phyloP scores from a whole-genome alignment of 2,888 invertebrate species.

The Polydrusus pterygomalis region DNA sequence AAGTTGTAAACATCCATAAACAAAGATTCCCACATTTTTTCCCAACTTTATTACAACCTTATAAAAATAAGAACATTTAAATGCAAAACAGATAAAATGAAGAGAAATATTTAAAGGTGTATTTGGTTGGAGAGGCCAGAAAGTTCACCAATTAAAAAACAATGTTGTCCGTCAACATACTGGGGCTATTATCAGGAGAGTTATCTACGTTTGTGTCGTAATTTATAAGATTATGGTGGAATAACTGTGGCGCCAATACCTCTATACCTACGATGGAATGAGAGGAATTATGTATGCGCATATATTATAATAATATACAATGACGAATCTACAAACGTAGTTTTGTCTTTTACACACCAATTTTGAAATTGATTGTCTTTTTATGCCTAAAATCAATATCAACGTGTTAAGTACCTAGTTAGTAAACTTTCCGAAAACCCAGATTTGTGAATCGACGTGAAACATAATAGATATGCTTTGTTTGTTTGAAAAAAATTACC shows the following conservation, averaged over 20 bases:
- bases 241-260: slow-evolving; percentile 16
- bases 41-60: neutral
- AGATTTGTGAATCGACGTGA: too few species aligned
- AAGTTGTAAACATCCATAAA: slow-evolving; percentile 1
- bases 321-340: too few species aligned
- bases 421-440: too few species aligned
- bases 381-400: too few species aligned
- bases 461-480: too few species aligned
- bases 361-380: too few species aligned
- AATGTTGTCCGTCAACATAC: slow-evolving; percentile 24
- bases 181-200: slow-evolving; percentile 2
- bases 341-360: too few species aligned
- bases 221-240: slow-evolving; percentile 18
- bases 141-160: slow-evolving; percentile 23
- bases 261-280: neutral
- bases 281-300: slow-evolving; percentile 7
- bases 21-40: slow-evolving; percentile 13
- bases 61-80: slow-evolving; percentile 7
- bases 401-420: too few species aligned
- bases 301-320: neutral
- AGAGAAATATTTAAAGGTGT: slow-evolving; percentile 17
- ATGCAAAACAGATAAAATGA: slow-evolving; percentile 18
- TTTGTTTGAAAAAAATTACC: too few species aligned
- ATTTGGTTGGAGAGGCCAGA: slow-evolving; percentile 19
- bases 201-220: slow-evolving; percentile 27